These are phyloP conservation scores for Batillaria attramentaria DNA, from an alignment of 1,140 invertebrate genomes.

Conservation along the genomic window DNA sequence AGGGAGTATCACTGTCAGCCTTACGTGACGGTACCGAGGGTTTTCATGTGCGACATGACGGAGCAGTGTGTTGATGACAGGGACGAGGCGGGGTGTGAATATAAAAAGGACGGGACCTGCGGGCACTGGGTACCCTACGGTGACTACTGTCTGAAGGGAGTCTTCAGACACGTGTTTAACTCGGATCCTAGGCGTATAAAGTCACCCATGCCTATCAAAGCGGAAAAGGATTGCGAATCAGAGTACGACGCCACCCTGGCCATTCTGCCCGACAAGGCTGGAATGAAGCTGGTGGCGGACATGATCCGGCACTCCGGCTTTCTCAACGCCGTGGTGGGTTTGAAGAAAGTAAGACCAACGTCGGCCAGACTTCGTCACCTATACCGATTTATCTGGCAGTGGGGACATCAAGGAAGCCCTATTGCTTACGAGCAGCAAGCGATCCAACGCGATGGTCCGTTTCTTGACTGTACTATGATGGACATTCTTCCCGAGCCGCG, in stretches of 20 bases:
- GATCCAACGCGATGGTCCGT: not conserved
- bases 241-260: not conserved
- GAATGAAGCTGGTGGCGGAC: not conserved
- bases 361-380: not conserved
- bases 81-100: too few relatives aligned
- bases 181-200: not conserved
- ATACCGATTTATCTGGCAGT: not conserved
- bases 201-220: not conserved
- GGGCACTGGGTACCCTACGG: constrained; percentile 12
- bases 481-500: not conserved
- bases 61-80: too few relatives aligned
- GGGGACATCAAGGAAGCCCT: not conserved
- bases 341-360: not conserved
- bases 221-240: not conserved
- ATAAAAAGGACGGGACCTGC: constrained; percentile 1
- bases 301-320: constrained; percentile 3
- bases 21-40: too few relatives aligned
- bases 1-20: too few relatives aligned
- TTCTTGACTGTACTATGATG: not conserved
- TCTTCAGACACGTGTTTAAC: not conserved
- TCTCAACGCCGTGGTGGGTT: constrained; percentile 9
- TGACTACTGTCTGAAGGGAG: not conserved
- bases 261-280: not conserved
- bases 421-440: not conserved
- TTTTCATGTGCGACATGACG: too few relatives aligned